Evolutionary conservation across 1,140 invertebrate genomes (phyloP).

Genomic region (Cydia strobilella): DNA sequence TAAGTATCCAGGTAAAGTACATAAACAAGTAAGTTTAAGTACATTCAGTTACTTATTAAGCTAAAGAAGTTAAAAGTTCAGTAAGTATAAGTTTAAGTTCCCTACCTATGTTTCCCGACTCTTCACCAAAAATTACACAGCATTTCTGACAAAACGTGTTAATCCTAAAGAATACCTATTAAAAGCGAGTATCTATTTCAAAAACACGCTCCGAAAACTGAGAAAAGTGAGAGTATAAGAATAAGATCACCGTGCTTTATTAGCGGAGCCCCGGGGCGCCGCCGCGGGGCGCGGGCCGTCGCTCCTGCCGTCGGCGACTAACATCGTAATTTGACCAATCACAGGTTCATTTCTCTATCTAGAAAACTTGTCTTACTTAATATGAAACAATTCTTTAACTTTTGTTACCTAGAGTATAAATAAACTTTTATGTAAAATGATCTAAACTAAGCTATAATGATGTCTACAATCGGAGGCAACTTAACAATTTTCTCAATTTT

Average conservation of each 20-base stretch:
- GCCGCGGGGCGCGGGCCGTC: not conserved
- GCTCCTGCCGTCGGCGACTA: not conserved
- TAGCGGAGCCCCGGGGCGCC: not conserved
- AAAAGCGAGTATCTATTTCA: not conserved
- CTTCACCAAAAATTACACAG: too few relatives aligned
- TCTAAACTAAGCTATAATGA: not conserved
- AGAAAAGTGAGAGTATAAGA: not conserved
- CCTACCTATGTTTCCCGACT: too few relatives aligned
- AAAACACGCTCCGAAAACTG: not conserved
- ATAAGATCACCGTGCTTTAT: conserved; percentile 12
- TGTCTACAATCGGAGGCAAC: too few relatives aligned
- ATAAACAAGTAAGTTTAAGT: too few relatives aligned
- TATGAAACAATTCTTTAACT: not conserved
- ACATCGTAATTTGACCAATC: conserved; percentile 54
- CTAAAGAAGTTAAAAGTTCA: too few relatives aligned
- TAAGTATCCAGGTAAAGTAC: too few relatives aligned
- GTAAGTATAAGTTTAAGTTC: too few relatives aligned
- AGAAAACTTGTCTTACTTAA: not conserved
- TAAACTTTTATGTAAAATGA: not conserved
- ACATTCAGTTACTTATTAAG: too few relatives aligned
- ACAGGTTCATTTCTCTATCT: conserved; percentile 20
- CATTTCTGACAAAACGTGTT: not conserved
- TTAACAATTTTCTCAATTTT: too few relatives aligned
- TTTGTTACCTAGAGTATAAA: not conserved
- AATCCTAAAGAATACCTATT: not conserved